Evolutionary conservation across 2,888 invertebrate genomes (phyloP).

Genomic region (Nomada fucata): DNA sequence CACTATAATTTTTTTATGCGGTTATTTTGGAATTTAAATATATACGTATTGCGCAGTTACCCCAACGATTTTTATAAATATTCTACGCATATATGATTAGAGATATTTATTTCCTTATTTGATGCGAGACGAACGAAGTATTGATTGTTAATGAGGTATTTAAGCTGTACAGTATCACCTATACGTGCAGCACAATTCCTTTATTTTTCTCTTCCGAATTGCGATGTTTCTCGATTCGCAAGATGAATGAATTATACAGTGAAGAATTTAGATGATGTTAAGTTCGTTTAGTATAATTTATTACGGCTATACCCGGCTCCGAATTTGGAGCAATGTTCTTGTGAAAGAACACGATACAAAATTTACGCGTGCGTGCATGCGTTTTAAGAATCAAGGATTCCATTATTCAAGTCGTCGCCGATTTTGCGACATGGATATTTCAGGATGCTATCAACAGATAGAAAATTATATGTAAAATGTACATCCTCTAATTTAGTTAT

Average conservation of each 20-base stretch:
- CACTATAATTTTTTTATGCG: constrained; percentile 5
- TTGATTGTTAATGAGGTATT: constrained; percentile 21
- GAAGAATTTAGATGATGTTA: constrained; percentile 30
- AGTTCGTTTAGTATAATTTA: constrained; percentile 66
- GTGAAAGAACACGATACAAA: constrained; percentile 6
- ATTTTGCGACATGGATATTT: constrained; percentile 5
- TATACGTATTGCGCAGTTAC: constrained; percentile 34
- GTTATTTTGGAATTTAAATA: constrained; percentile 13
- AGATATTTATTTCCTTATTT: constrained; percentile 62
- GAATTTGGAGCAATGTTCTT: constrained; percentile 47
- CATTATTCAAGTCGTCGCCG: constrained; percentile 11
- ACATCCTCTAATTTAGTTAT: constrained; percentile 29
- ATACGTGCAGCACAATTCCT: constrained; percentile 21
- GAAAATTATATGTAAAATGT: constrained; percentile 17
- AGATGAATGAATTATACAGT: neutral
- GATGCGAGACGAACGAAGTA: constrained; percentile 23
- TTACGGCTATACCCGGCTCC: constrained; percentile 65
- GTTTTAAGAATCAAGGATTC: constrained; percentile 14
- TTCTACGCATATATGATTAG: constrained; percentile 48
- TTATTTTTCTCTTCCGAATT: constrained; percentile 14
- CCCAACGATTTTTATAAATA: constrained; percentile 51
- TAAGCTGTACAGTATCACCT: constrained; percentile 4
- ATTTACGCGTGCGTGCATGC: constrained; percentile 1
- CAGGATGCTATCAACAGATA: constrained; percentile 1
- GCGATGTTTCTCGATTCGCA: constrained; percentile 14